phyloP scores from a whole-genome alignment of 2,113 vertebrate genomes.

The Notarius quadriscutis region DNA sequence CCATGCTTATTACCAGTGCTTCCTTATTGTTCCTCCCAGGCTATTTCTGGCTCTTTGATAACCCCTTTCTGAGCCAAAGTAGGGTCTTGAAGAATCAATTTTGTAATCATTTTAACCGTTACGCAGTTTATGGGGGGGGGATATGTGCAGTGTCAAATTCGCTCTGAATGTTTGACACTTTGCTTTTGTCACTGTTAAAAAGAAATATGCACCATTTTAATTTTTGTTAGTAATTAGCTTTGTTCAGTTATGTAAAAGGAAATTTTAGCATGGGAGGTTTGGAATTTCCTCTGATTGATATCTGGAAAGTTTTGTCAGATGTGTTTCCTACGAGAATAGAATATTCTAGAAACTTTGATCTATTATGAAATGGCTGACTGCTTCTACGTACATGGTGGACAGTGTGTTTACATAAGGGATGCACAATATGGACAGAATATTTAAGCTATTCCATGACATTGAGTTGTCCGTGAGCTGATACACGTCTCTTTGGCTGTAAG shows the following conservation, averaged over 20 bases:
- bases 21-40: not conserved
- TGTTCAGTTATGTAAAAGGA: not conserved
- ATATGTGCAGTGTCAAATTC: not conserved
- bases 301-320: not conserved
- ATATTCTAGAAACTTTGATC: not conserved
- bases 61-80: not conserved
- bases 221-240: not conserved
- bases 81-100: not conserved
- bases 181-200: not conserved
- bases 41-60: slow-evolving; percentile 23
- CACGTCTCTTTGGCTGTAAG: too few relatives aligned
- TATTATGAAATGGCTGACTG: not conserved
- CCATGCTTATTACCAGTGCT: not conserved
- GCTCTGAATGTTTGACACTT: not conserved
- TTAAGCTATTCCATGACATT: too few relatives aligned
- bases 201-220: not conserved
- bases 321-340: not conserved
- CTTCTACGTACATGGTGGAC: not conserved
- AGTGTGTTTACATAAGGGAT: not conserved
- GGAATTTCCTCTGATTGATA: not conserved
- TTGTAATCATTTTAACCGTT: not conserved
- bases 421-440: not conserved
- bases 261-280: too few relatives aligned
- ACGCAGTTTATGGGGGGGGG: not conserved
- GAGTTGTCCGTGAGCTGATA: too few relatives aligned